These are phyloP conservation scores for Zingel zingel DNA, from an alignment of 2,113 vertebrate species.

Conservation along the genomic window DNA sequence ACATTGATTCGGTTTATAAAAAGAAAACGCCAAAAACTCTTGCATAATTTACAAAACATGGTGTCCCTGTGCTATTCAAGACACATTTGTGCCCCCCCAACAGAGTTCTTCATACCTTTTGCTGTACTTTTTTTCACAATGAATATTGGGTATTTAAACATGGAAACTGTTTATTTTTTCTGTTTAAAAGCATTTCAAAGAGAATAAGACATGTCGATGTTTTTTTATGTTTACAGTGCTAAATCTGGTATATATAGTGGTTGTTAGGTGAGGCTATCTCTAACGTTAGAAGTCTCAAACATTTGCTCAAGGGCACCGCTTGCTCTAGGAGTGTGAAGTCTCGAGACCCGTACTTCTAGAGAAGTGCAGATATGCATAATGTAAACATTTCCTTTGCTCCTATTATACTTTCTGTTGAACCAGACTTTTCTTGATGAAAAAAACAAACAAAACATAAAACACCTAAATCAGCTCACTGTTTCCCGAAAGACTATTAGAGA, in stretches of 20 bases:
- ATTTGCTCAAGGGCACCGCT: constrained; percentile 76
- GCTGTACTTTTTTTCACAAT: constrained; percentile 77
- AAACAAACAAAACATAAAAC: constrained; percentile 30
- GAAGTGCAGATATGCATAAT: constrained; percentile 95
- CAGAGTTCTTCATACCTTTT: constrained; percentile 55
- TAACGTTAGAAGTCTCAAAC: constrained; percentile 88
- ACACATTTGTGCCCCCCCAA: constrained; percentile 81
- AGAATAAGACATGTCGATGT: constrained; percentile 85
- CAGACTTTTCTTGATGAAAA: constrained; percentile 84
- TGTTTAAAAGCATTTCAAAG: constrained; percentile 87
- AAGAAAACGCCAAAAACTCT: constrained; percentile 78
- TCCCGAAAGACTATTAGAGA: constrained; percentile 83
- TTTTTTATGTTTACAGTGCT: constrained; percentile 85
- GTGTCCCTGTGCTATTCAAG: constrained; percentile 91
- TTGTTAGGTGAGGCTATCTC: constrained; percentile 86
- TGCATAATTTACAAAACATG: constrained; percentile 98
- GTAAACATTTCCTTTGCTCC: constrained; percentile 94
- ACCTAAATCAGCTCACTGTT: constrained; percentile 76
- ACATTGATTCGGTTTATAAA: constrained; percentile 76
- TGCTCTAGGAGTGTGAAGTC: constrained; percentile 62
- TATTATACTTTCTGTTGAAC: constrained; percentile 84
- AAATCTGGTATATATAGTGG: constrained; percentile 90
- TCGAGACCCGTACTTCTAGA: constrained; percentile 85
- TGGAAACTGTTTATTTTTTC: constrained; percentile 85
- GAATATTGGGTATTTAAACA: constrained; percentile 86